Percentiles rank a stretch among this genome's conserved stretches.
These are phyloP conservation scores for Volucella inflata DNA, from an alignment of 2,888 invertebrate genomes.

Conservation along the genomic window DNA sequence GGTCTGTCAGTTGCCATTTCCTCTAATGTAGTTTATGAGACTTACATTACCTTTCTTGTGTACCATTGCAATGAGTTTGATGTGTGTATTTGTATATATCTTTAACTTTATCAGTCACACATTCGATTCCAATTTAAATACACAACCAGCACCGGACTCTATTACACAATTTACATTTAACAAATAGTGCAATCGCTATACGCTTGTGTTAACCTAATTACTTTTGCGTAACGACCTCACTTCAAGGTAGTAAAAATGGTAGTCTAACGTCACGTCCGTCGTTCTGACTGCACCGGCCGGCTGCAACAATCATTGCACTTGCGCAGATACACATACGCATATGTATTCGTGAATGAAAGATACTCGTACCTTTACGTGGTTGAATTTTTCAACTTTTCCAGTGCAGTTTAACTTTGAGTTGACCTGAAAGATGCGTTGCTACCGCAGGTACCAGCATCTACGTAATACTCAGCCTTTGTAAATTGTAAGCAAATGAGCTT, in stretches of 20 bases:
- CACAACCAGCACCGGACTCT: constrained; percentile 30
- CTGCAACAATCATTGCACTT: constrained; percentile 34
- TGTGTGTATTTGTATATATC: neutral
- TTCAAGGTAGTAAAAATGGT: constrained; percentile 66
- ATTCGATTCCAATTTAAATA: constrained; percentile 60
- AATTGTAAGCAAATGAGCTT: constrained; percentile 23
- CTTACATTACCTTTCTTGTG: constrained; percentile 11
- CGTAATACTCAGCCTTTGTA: constrained; percentile 22
- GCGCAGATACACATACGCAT: constrained; percentile 20
- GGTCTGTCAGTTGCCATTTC: constrained; percentile 17
- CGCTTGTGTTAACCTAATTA: constrained; percentile 74
- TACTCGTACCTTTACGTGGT: neutral
- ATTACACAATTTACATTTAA: constrained; percentile 72
- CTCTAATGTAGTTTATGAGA: constrained; percentile 13
- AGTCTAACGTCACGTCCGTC: constrained; percentile 29
- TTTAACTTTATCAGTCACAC: constrained; percentile 60
- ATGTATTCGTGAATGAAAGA: neutral
- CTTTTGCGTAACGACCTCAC: constrained; percentile 74
- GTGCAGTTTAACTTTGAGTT: neutral
- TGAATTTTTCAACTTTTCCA: neutral
- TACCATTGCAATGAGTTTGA: neutral
- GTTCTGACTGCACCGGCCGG: constrained; percentile 23
- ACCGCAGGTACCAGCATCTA: constrained; percentile 47
- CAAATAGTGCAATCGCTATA: constrained; percentile 72
- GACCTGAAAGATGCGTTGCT: constrained; percentile 37